Base-by-base conservation (phyloP, 2,113 vertebrate genomes). In the Cariama cristata region DNA sequence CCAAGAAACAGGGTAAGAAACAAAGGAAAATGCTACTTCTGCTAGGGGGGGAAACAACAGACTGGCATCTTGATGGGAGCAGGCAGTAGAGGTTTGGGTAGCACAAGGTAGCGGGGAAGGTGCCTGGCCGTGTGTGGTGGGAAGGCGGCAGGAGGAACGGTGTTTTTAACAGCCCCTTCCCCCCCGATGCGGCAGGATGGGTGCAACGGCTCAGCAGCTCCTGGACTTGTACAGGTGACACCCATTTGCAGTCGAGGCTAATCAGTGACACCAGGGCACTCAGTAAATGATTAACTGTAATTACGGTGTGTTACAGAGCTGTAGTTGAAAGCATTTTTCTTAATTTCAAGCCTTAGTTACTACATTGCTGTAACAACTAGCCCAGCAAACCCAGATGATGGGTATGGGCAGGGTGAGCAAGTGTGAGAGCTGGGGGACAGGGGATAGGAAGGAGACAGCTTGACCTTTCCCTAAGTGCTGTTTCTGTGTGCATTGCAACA, bases 391-490 rank as follows among this genome's bases (percentile, higher is more conserved):
- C 50, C 50, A 32, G 26, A 6, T 26, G 27, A 28, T 2, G 9
- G 40, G 12, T 5, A 24, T 26, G 30, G 30, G 30, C 8, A 27
- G 12, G 45, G 38, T 22, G 18, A 55, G 53, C 0, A 1, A 72
- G 10, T 0, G 3, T 28, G 45, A 62, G 52, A 85, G 55, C 55
- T 33, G 50, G 26, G 14, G 22, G 9, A n/a, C 1, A 2, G 52
- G 24, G 2, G 2, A 26, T 4, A 49, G n/a, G 6, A 58, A 67
- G 62, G 71, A 63, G 4, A 28, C 28, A 49, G 12, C 18, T 69
- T 0, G 0, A 15, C 45, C 45, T 62, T 66, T 92, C 26, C 35
- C 16, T 45, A 12, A 69, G 13, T 8, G 19, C 8, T 1, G 2
- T 3, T 93, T n/a, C 21, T 82, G 15, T 50, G 14, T 47, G 33